Percentiles rank a stretch among this genome's conserved stretches.
Evolutionary conservation across 2,797 vertebrate species (phyloP).

Genomic region (Pygocentrus nattereri): DNA sequence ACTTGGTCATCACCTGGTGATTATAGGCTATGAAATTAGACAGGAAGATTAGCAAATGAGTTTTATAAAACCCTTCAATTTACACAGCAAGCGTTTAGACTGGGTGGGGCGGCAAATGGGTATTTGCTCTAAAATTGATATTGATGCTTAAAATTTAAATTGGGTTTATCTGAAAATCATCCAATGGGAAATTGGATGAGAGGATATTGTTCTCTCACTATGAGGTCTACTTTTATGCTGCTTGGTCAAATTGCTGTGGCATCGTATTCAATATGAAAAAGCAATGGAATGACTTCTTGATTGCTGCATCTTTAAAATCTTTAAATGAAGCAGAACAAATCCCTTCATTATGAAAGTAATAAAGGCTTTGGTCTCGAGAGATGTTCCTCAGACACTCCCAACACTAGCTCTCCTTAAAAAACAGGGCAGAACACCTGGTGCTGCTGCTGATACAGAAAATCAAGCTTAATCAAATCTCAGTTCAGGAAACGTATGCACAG

Average conservation of each 20-base stretch:
- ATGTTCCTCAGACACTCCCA: conserved; percentile 2
- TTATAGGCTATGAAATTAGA: conserved; percentile 23
- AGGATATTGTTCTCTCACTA: conserved; percentile 9
- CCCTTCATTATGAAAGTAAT: conserved; percentile 3
- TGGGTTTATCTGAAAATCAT: conserved; percentile 1
- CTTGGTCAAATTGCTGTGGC: conserved; percentile 13
- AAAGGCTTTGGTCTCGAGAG: neutral
- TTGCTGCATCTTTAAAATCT: neutral
- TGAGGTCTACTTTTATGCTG: neutral
- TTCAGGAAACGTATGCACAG: neutral
- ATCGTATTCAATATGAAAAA: neutral
- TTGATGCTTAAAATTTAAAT: neutral
- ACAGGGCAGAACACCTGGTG: neutral
- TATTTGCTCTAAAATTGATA: conserved; percentile 6
- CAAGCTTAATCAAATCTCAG: conserved; percentile 8
- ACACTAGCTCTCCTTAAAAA: neutral
- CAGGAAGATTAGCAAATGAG: neutral
- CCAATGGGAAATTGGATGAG: neutral
- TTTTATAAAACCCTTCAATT: conserved; percentile 8
- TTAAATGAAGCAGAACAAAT: conserved; percentile 19
- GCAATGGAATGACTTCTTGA: neutral
- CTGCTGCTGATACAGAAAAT: neutral
- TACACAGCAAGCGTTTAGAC: neutral
- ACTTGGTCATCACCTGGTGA: conserved; percentile 38
- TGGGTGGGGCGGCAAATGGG: neutral